Base-by-base conservation (phyloP, 2,113 vertebrate species). In the Cebidichthys violaceus region DNA sequence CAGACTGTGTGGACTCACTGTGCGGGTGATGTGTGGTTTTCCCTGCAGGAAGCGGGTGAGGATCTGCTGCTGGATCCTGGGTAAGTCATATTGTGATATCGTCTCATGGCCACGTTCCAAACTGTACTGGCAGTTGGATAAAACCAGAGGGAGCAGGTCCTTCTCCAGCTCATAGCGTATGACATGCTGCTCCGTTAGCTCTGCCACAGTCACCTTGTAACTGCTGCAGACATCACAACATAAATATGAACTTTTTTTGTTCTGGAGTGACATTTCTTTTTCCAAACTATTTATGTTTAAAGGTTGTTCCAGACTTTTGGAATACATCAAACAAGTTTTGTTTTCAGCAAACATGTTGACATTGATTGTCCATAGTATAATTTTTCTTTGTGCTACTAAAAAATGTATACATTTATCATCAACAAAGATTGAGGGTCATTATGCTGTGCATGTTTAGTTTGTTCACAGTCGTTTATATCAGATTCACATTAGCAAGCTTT, bases 121-220 rank as follows among this genome's bases (percentile, higher is more conserved):
- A 17, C 88, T 95, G 88, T 98, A 98, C 88, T 98, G 97, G 76
- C 96, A 97, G 94, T 96, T 96, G 20, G 97, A 96, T 24, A 97
- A 86, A 70, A 98, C 93, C 83, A 98, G 91, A 0, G 97, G 97
- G 18, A 92, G 60, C 85, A 98, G 88, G 17, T 98, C 97, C 29
- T 88, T 96, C 72, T 96, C 96, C 6, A 95, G 79, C 8, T 98
- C 97, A 0, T 98, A 98, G n/a, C 87, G 92, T 88, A 98, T 96
- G 77, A 98, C 86, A 4, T 98, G 97, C 81, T 96, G 92, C 82
- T 97, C 96, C 0, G 93, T 84, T 43, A 97, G 92, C 79, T 97
- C 97, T 0, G 52, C 84, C 0, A 95, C 82, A 9, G 92, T 95
- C 10, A 98, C 80, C 0, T 82, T 87, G 62, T 96, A 97, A 85